phyloP scores from a whole-genome alignment of 2,888 invertebrate genomes.

The Latrodectus elegans region DNA sequence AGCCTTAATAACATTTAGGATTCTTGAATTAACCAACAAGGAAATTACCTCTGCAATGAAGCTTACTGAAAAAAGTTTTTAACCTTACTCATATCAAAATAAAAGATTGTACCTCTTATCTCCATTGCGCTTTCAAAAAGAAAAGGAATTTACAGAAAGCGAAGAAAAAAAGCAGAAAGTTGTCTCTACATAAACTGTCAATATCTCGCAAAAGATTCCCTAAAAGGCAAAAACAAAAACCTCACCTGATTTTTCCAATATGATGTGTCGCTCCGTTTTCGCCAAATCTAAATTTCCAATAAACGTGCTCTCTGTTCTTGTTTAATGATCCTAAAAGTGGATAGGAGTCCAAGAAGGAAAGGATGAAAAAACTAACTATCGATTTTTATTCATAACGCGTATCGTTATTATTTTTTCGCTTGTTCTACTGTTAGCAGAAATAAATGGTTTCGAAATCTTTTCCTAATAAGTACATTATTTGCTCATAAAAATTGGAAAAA shows the following conservation, averaged over 20 bases:
- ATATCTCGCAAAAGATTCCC: background rate
- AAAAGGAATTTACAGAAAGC: too few relatives aligned
- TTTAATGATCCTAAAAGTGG: background rate
- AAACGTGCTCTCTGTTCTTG: constrained; percentile 5
- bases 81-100: too few relatives aligned
- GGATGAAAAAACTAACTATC: background rate
- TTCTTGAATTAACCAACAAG: too few relatives aligned
- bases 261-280: constrained; percentile 21
- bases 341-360: background rate
- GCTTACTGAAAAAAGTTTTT: too few relatives aligned
- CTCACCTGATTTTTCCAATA: constrained; percentile 13
- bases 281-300: constrained; percentile 39
- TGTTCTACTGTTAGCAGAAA: constrained; percentile 18
- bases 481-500: constrained; percentile 28
- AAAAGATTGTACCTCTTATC: too few relatives aligned
- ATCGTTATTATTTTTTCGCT: background rate
- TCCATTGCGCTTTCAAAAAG: too few relatives aligned
- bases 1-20: too few relatives aligned
- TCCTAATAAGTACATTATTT: constrained; percentile 37
- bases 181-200: background rate
- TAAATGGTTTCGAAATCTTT: constrained; percentile 35
- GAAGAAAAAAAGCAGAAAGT: too few relatives aligned
- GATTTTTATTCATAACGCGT: constrained; percentile 1
- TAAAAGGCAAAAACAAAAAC: background rate
- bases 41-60: too few relatives aligned